These are phyloP conservation scores for Hylaea fasciaria DNA, from an alignment of 2,888 invertebrate genomes.

Conservation along the genomic window DNA sequence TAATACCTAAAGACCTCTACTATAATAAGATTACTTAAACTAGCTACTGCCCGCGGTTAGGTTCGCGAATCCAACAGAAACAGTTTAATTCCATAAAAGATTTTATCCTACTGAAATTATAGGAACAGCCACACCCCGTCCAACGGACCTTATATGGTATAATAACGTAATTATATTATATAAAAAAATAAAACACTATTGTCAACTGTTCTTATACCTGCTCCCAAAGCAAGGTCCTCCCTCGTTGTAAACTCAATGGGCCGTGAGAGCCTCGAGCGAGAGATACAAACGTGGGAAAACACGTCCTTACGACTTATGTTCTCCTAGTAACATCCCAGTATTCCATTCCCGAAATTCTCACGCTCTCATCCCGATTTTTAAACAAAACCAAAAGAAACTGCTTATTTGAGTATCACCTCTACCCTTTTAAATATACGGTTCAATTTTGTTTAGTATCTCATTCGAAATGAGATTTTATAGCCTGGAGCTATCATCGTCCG, in stretches of 20 bases:
- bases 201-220: too few relatives aligned
- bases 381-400: constrained; percentile 61
- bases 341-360: constrained; percentile 84
- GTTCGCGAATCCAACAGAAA: too few relatives aligned
- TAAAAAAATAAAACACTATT: too few relatives aligned
- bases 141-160: too few relatives aligned
- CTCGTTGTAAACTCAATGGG: constrained; percentile 34
- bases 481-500: constrained; percentile 54
- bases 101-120: too few relatives aligned
- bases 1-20: too few relatives aligned
- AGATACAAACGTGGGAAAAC: constrained; percentile 66
- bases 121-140: too few relatives aligned
- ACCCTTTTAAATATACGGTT: constrained; percentile 23
- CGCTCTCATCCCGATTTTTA: constrained; percentile 75
- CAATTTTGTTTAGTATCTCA: constrained; percentile 34
- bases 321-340: constrained; percentile 78
- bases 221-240: too few relatives aligned
- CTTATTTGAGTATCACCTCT: constrained; percentile 45
- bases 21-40: too few relatives aligned
- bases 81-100: too few relatives aligned
- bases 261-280: constrained; percentile 55
- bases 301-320: constrained; percentile 57
- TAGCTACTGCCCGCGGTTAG: too few relatives aligned
- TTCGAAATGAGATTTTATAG: constrained; percentile 49
- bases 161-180: too few relatives aligned